Evolutionary conservation across 1,140 invertebrate species (phyloP).

Genomic region (Latrodectus geometricus): DNA sequence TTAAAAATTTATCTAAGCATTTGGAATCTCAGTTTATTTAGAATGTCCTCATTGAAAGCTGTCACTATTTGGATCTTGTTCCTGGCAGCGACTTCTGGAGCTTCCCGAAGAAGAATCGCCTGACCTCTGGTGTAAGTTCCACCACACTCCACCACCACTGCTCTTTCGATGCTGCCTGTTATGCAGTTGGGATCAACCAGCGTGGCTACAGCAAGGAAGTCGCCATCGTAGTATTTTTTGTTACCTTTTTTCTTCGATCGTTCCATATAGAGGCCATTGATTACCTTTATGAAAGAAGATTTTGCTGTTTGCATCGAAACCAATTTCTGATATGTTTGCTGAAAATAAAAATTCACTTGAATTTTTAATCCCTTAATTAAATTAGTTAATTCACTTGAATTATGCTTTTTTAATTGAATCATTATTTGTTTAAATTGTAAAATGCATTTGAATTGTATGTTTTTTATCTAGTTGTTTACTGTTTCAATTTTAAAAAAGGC

Average conservation of each 20-base stretch:
- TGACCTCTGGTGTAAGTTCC: conserved; percentile 7
- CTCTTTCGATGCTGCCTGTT: background rate
- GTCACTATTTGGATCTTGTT: conserved; percentile 16
- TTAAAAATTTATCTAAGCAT: background rate
- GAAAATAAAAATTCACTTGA: background rate
- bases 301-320: background rate
- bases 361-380: too few relatives aligned
- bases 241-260: background rate
- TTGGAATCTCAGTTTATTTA: conserved; percentile 13
- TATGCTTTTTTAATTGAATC: too few relatives aligned
- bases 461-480: too few relatives aligned
- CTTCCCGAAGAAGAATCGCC: background rate
- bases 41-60: background rate
- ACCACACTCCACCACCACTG: background rate
- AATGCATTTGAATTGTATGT: too few relatives aligned
- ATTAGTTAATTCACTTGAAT: too few relatives aligned
- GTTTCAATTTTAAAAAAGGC: too few relatives aligned
- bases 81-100: background rate
- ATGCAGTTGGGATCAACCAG: conserved; percentile 29
- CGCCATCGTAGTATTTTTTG: conserved; percentile 10
- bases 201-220: conserved; percentile 30
- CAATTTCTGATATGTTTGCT: background rate
- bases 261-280: background rate
- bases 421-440: too few relatives aligned
- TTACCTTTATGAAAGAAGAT: background rate